phyloP scores from a whole-genome alignment of 2,797 vertebrate genomes.

The Microctenopoma lineatum region DNA sequence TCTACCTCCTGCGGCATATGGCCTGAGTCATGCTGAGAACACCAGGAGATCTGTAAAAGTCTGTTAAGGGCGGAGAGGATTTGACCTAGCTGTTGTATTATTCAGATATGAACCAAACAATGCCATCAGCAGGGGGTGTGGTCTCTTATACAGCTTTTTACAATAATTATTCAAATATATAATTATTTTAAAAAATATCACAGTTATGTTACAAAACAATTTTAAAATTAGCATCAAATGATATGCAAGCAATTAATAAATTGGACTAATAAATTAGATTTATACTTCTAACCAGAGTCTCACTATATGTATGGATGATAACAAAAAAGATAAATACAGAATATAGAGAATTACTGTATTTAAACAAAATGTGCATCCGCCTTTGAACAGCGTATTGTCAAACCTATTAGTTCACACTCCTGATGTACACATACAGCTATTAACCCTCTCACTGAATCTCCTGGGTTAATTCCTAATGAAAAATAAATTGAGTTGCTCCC shows the following conservation, averaged over 20 bases:
- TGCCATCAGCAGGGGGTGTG: conserved; percentile 68
- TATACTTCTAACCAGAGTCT: neutral
- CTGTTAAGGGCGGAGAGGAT: conserved; percentile 69
- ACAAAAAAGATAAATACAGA: conserved; percentile 31
- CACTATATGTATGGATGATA: conserved; percentile 7
- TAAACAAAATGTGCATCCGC: conserved; percentile 16
- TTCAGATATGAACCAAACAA: conserved; percentile 78
- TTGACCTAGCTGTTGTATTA: conserved; percentile 71
- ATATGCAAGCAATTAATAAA: neutral
- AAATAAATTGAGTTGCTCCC: conserved; percentile 83
- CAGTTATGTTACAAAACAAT: neutral
- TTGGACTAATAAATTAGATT: too few relatives aligned
- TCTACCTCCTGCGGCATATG: conserved; percentile 77
- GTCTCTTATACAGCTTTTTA: conserved; percentile 20
- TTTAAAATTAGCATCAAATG: neutral
- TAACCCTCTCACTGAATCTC: conserved; percentile 76
- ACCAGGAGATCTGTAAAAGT: conserved; percentile 67
- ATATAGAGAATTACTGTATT: conserved; percentile 26
- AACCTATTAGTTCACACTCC: conserved; percentile 64
- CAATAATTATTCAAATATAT: conserved; percentile 15
- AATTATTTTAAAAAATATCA: conserved; percentile 2
- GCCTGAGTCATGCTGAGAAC: conserved; percentile 78
- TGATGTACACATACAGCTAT: conserved; percentile 70
- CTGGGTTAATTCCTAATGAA: conserved; percentile 81
- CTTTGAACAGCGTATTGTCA: conserved; percentile 30